Evolutionary conservation across 2,797 vertebrate genomes (phyloP), one percentile per base, ranked within the genome.

Genomic region (Rousettus madagascariensis): DNA sequence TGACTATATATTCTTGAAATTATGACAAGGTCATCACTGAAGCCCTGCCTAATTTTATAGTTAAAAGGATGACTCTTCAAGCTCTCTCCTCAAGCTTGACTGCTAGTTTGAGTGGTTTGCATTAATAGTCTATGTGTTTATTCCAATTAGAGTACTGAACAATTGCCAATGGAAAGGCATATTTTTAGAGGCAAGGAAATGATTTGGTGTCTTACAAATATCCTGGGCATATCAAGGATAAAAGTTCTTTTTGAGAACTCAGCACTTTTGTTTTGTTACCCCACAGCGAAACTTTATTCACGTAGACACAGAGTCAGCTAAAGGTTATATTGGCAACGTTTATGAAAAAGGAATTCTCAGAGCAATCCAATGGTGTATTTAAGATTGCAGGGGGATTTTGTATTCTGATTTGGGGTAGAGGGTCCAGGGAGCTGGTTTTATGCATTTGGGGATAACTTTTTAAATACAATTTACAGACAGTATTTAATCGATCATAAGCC

Each of bases 151-250:
- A 87, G 19, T 94, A 57, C 43, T 86, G 53, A 80, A 57, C 10
- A 33, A 63, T 61, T 79, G 46, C 86, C 51, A 87, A 68, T 20
- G 43, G 28, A 94, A 93, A 83, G 30, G 6, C 59, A n/a, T 79
- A 72, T 51, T 69, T 92, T 93, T 79, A 97, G 80, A 82, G 74
- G 33, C 84, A 94, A 90, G 75, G 36, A 79, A 71, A 88, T 80
- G 66, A 69, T 55, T 93, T 78, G 66, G 3, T 51, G 4, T 74
- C 72, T 91, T 89, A 83, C n/a, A 93, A 87, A 91, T 77, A 65
- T 28, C 51, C 33, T 53, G 10, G 66, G 17, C 22, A 51, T 3
- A 55, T 92, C 38, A 49, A 74, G 30, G 68, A 9, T 92, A 55
- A 79, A 83, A 93, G 74, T 24, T 74, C 75, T 95, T 94, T 91